Percentiles rank a stretch among this genome's conserved stretches.
These are phyloP conservation scores for Teleogryllus oceanicus DNA, from an alignment of 2,888 invertebrate species.

Conservation along the genomic window DNA sequence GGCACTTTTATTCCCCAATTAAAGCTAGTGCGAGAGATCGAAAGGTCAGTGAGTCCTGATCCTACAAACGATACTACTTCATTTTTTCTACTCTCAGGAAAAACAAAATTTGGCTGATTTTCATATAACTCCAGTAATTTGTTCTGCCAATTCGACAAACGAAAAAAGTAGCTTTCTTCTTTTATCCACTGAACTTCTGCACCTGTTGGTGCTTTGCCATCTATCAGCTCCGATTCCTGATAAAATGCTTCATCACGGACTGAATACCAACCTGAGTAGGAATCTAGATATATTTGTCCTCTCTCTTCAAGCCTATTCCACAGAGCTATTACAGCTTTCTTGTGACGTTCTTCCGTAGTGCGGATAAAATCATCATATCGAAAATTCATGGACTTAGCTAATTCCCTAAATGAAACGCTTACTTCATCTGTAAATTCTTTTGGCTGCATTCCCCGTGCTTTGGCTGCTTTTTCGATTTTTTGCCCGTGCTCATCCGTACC, in stretches of 20 bases:
- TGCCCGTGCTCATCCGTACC: conserved; percentile 12
- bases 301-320: background rate
- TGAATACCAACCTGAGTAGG: background rate
- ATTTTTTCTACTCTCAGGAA: too few relatives aligned
- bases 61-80: too few relatives aligned
- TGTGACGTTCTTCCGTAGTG: background rate
- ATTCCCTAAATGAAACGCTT: background rate
- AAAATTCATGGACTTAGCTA: background rate
- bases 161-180: too few relatives aligned
- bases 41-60: too few relatives aligned
- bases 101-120: too few relatives aligned
- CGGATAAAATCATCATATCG: background rate
- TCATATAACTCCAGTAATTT: too few relatives aligned
- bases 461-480: background rate
- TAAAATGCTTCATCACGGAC: background rate
- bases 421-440: too few relatives aligned
- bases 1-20: conserved; percentile 18
- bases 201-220: too few relatives aligned
- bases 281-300: background rate
- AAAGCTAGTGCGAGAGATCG: background rate
- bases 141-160: too few relatives aligned
- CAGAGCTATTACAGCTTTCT: background rate
- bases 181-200: too few relatives aligned
- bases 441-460: background rate
- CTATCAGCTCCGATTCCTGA: background rate